Conservation (phyloP, 2,888 invertebrate species). For the Seladonia tumulorum region DNA sequence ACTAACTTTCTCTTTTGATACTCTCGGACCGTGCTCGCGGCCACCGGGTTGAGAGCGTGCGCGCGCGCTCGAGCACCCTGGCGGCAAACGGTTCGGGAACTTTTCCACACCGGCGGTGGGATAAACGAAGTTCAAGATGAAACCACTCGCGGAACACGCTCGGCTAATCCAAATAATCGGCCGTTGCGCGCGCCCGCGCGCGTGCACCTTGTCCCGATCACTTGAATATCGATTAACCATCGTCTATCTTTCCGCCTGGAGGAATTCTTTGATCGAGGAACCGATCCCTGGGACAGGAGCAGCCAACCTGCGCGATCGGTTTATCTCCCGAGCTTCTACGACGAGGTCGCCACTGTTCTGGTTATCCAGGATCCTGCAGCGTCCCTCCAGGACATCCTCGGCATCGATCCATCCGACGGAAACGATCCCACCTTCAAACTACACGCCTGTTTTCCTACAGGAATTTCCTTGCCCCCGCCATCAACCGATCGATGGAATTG, state of each 20-base stretch:
- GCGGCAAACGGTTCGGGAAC: slow-evolving; percentile 60
- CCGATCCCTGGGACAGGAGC: background rate
- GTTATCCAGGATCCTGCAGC: background rate
- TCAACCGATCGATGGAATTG: slow-evolving; percentile 30
- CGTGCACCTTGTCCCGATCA: slow-evolving; percentile 45
- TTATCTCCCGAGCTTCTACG: slow-evolving; percentile 28
- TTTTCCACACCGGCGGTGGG: slow-evolving; percentile 49
- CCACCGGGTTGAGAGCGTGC: slow-evolving; percentile 1
- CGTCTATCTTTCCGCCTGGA: slow-evolving; percentile 33
- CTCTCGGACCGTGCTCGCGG: slow-evolving; percentile 64
- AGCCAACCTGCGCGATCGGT: slow-evolving; percentile 12
- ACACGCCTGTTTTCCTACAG: slow-evolving; percentile 8
- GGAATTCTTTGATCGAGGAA: slow-evolving; percentile 55
- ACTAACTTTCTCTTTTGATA: slow-evolving; percentile 75
- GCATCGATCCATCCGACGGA: slow-evolving; percentile 15
- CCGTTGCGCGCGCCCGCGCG: slow-evolving; percentile 22
- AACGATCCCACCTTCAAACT: background rate
- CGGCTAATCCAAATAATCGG: slow-evolving; percentile 72
- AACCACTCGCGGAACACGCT: slow-evolving; percentile 70
- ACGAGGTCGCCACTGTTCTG: background rate
- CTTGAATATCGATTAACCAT: slow-evolving; percentile 65
- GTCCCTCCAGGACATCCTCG: background rate
- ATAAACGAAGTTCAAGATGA: slow-evolving; percentile 71
- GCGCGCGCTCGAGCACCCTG: background rate
- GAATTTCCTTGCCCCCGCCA: slow-evolving; percentile 31